Base-by-base conservation (phyloP, 2,113 vertebrate species). In the Struthio camelus region DNA sequence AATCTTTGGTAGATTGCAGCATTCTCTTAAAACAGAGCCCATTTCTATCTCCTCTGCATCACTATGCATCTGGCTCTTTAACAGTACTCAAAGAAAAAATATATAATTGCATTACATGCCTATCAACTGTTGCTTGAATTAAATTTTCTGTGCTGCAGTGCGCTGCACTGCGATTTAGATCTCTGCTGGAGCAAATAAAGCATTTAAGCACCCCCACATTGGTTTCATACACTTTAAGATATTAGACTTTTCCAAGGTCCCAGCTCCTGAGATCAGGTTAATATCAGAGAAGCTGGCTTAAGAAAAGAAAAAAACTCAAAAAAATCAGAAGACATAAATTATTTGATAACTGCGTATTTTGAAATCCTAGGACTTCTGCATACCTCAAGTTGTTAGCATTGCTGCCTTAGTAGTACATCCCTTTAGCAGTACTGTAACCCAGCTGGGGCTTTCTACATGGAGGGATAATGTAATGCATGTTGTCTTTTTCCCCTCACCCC, bases 111-210 rank as follows among this genome's bases (percentile, higher is more conserved):
- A 93, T 96, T 95, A 95, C 44, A 64, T 69, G 85, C 93, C 87
- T 95, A 80, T 96, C 95, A 94, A 61, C 89, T 96, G 76, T 93
- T 97, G 87, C 82, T 94, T 14, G 18, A 94, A 97, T 96, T 94
- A 96, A 91, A 93, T 93, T 96, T 94, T 96, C 94, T 96, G 82
- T 95, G 71, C 87, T 87, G 85, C 93, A 93, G 83, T 20, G 27
- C 87, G 85, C 81, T 64, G 48, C 85, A 85, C 84, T 94, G 93
- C 82, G 46, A 85, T 97, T 94, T 87, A 83, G 59, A 94, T 91
- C 87, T 87, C 76, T 91, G 89, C 59, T 93, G 84, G 66, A 95
- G 81, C 8, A 2, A 93, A 91, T 95, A 91, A 93, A 94, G 64
- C 51, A 56, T 89, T 88, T 90, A 80, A 93, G 48, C 80, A 89